Conservation (phyloP, 2,888 invertebrate genomes). For the Lasioglossum figueresi region DNA sequence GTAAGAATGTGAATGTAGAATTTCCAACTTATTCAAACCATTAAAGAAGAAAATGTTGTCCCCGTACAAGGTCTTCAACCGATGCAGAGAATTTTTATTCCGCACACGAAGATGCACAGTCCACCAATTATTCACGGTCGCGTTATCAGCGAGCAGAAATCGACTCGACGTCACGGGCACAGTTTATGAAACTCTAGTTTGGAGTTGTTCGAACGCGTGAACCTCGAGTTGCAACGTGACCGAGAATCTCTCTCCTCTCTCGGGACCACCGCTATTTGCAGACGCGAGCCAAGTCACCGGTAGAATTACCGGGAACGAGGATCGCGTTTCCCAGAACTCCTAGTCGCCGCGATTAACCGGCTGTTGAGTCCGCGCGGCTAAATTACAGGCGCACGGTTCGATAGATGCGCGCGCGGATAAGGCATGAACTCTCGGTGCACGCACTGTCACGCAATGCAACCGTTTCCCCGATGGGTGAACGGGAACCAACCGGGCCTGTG, state of each 20-base stretch:
- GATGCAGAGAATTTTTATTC: neutral
- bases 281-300: neutral
- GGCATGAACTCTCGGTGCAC: constrained; percentile 23
- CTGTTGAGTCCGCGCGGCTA: neutral
- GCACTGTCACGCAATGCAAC: constrained; percentile 12
- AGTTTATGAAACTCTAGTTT: neutral
- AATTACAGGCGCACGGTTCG: constrained; percentile 23
- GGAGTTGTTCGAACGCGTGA: neutral
- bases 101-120: neutral
- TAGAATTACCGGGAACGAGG: constrained; percentile 3
- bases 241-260: neutral
- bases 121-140: neutral
- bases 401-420: constrained; percentile 27
- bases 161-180: neutral
- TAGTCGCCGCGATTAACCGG: constrained; percentile 9
- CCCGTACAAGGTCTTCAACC: neutral
- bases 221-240: neutral
- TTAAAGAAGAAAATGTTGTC: neutral
- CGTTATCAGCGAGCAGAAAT: neutral
- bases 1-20: neutral
- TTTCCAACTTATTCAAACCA: no score
- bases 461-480: neutral
- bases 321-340: constrained; percentile 3
- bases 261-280: neutral
- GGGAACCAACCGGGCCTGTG: neutral